These are phyloP conservation scores for Heliothis subflexa DNA, from an alignment of 1,140 invertebrate genomes.

Conservation along the genomic window DNA sequence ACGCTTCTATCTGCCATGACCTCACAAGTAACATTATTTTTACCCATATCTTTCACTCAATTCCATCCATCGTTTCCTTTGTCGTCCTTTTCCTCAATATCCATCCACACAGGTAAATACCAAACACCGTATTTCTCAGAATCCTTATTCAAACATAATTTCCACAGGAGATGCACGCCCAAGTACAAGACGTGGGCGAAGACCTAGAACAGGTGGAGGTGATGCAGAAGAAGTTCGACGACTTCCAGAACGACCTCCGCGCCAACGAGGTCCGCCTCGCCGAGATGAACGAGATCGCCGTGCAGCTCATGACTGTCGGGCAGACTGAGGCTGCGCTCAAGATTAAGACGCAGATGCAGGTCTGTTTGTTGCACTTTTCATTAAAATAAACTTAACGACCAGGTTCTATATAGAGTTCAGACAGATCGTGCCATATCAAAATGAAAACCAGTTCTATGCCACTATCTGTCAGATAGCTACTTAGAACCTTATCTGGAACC, in stretches of 20 bases:
- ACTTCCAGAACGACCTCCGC: conserved; percentile 99
- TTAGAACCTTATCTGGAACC: too few relatives aligned
- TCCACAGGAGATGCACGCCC: conserved; percentile 91
- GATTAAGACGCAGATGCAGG: conserved; percentile 98
- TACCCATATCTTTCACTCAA: too few relatives aligned
- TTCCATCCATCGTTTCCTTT: too few relatives aligned
- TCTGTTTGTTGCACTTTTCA: conserved; percentile 55
- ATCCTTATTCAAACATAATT: background rate
- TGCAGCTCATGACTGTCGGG: conserved; percentile 97
- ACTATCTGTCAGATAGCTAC: too few relatives aligned
- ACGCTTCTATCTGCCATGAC: too few relatives aligned
- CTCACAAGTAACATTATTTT: too few relatives aligned
- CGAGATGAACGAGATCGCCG: conserved; percentile 99
- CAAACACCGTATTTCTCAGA: background rate
- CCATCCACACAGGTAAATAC: too few relatives aligned
- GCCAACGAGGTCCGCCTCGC: conserved; percentile 98
- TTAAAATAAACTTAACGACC: too few relatives aligned
- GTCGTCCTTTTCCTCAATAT: too few relatives aligned
- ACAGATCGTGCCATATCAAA: too few relatives aligned
- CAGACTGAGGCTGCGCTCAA: conserved; percentile 99
- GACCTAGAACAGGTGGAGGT: conserved; percentile 99
- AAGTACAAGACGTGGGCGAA: conserved; percentile 98
- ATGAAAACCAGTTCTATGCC: too few relatives aligned
- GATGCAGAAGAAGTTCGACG: conserved; percentile 99
- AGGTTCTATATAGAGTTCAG: too few relatives aligned